Conservation (phyloP, 2,888 invertebrate genomes). For the Habrosyne pyritoides region DNA sequence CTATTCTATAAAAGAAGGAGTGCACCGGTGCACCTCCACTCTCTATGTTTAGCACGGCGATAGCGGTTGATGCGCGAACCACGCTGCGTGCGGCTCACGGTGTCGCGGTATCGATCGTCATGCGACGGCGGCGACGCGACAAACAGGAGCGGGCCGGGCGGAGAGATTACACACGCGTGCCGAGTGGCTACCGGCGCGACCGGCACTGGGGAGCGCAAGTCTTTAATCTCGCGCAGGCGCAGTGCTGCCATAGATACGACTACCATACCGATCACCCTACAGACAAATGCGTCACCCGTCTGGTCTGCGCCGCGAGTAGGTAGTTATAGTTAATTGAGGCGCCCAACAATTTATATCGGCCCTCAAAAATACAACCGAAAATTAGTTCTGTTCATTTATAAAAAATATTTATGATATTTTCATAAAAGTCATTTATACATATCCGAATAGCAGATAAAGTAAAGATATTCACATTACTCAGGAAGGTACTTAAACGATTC, state of each 20-base stretch:
- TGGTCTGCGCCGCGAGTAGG: not conserved
- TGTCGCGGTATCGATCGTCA: constrained; percentile 46
- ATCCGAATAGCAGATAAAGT: too few relatives aligned
- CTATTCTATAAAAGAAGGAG: constrained; percentile 43
- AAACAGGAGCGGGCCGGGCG: constrained; percentile 34
- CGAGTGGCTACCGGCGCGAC: constrained; percentile 78
- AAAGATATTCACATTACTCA: too few relatives aligned
- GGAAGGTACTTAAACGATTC: too few relatives aligned
- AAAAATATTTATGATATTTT: too few relatives aligned
- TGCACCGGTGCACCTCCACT: constrained; percentile 68
- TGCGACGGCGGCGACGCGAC: constrained; percentile 28
- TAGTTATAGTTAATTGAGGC: not conserved
- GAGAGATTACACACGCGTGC: constrained; percentile 68
- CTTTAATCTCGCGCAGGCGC: constrained; percentile 68
- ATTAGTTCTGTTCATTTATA: too few relatives aligned
- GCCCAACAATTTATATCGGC: not conserved
- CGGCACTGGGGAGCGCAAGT: constrained; percentile 68
- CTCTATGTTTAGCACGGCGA: constrained; percentile 63
- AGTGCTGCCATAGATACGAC: constrained; percentile 37
- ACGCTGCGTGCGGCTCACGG: constrained; percentile 43
- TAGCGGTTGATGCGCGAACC: constrained; percentile 51
- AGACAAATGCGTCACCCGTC: constrained; percentile 9
- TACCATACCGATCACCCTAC: constrained; percentile 24
- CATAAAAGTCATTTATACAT: not conserved
- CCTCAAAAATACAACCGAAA: not conserved